These are phyloP conservation scores for Cabera pusaria DNA, from an alignment of 2,888 invertebrate genomes.

Conservation along the genomic window DNA sequence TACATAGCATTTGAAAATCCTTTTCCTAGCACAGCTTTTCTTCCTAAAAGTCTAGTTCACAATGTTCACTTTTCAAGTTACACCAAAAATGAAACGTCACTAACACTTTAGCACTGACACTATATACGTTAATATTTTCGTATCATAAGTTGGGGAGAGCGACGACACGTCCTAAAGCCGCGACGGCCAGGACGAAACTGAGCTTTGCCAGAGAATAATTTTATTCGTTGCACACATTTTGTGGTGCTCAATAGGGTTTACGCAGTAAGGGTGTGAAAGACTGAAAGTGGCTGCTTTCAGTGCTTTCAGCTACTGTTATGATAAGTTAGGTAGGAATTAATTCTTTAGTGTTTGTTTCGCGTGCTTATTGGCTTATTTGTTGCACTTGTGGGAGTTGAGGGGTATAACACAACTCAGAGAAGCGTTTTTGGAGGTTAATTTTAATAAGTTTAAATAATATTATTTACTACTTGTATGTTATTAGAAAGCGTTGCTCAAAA, in stretches of 20 bases:
- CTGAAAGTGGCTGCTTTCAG: too few species aligned
- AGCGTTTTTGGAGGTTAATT: too few species aligned
- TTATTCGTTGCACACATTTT: conserved; percentile 2
- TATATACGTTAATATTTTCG: conserved; percentile 61
- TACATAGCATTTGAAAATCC: conserved; percentile 38
- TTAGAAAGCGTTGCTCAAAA: too few species aligned
- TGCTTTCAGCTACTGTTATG: too few species aligned
- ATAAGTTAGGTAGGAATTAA: too few species aligned
- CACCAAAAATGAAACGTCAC: conserved; percentile 13
- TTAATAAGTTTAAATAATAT: too few species aligned
- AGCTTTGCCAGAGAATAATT: conserved; percentile 8
- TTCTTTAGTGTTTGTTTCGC: too few species aligned
- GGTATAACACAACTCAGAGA: too few species aligned
- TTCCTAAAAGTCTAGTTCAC: conserved; percentile 2
- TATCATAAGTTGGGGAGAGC: conserved; percentile 41
- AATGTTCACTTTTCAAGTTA: conserved; percentile 4
- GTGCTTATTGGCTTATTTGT: too few species aligned
- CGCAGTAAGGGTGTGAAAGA: conserved; percentile 2
- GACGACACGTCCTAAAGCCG: conserved; percentile 44
- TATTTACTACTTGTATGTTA: too few species aligned
- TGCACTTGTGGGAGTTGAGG: too few species aligned
- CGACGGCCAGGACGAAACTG: conserved; percentile 53
- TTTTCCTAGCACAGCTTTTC: conserved; percentile 29
- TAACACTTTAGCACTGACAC: conserved; percentile 16
- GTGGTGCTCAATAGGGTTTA: background rate